Evolutionary conservation across 2,888 invertebrate genomes (phyloP).

Genomic region (Margaritifera margaritifera): DNA sequence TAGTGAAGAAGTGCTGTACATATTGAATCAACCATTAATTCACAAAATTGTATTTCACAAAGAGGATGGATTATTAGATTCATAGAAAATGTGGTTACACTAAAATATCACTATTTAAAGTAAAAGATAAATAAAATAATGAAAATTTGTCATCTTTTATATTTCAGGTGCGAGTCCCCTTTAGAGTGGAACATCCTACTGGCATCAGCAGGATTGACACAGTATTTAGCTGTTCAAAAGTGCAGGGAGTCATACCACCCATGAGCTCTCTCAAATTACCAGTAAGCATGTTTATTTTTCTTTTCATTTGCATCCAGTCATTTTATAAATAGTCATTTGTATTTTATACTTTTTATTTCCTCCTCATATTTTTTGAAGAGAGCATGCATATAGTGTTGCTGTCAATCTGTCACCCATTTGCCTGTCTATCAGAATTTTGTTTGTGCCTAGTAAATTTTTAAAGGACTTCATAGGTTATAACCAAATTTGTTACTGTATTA

Average conservation of each 20-base stretch:
- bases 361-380: neutral
- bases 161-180: constrained; percentile 67
- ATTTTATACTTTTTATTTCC: no score
- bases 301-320: neutral
- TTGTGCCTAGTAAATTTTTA: no score
- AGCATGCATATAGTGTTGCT: neutral
- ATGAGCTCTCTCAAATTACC: constrained; percentile 63
- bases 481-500: no score
- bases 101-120: no score
- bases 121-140: neutral
- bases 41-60: no score
- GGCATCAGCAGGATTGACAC: constrained; percentile 60
- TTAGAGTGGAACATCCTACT: constrained; percentile 64
- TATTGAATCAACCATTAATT: no score
- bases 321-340: neutral
- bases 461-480: no score
- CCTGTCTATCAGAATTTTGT: no score
- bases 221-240: constrained; percentile 63
- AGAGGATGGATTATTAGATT: no score
- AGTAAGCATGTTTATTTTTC: constrained; percentile 47
- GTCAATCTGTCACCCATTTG: no score
- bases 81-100: no score
- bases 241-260: constrained; percentile 66
- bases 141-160: neutral
- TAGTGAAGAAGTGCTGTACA: no score